Base-by-base conservation (phyloP, 2,113 vertebrate species). In the Pithys albifrons region DNA sequence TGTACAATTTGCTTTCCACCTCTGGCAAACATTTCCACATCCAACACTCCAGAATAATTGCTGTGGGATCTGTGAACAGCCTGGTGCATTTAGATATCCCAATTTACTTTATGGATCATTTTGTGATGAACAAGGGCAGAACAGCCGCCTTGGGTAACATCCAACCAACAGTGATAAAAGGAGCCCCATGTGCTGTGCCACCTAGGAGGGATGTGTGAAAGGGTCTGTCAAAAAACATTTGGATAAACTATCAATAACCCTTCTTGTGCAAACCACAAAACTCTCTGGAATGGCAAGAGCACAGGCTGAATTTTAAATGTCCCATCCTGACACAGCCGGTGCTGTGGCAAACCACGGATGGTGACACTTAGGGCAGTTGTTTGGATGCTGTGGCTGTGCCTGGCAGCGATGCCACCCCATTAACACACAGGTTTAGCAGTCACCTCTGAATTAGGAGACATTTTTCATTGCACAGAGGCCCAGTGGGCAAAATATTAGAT, bases 141-240 rank as follows among this genome's bases (percentile, higher is more conserved):
- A 97, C 79, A 86, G 84, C 91, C 29, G 3, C 92, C 93, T 91
- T 94, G 86, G 86, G 91, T 92, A 74, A 70, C 80, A 91, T 96
- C 93, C 93, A 97, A 64, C 74, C 94, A 85, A 39, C 80, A 80
- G 86, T 64, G 88, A 93, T 62, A 92, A 93, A 97, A 96, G n/a
- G 24, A 94, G 88, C 67, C 76, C 84, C 35, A 62, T 15, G 10
- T 74, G 88, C 71, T 52, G 83, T 48, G 85, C 93, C 96, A 95
- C 95, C 93, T 61, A 94, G 76, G 46, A 93, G 74, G 74, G 92
- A 96, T 2, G n/a, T 92, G 93, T 81, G 90, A 96, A 94, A 91
- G 69, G 76, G 27, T 83, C 95, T 94, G 95, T 97, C 94, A 96
- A 79, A 96, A 95, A 93, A 71, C 85, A 89, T 95, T 96, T 96